Conservation (phyloP, 2,888 invertebrate species). For the Elmis aenea region DNA sequence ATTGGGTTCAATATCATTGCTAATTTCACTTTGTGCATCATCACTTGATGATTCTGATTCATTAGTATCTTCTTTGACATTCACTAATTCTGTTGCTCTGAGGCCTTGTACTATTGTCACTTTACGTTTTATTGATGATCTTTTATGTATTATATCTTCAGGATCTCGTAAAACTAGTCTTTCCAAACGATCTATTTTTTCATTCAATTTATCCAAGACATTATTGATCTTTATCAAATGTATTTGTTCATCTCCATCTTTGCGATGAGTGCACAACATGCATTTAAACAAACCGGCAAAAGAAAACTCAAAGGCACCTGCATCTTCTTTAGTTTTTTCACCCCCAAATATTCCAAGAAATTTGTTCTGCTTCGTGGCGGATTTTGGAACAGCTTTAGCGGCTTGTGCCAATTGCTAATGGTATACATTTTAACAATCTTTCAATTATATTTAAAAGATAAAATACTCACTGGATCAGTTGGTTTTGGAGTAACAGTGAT, state of each 20-base stretch:
- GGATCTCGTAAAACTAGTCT: constrained; percentile 7
- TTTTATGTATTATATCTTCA: constrained; percentile 1
- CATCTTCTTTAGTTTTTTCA: constrained; percentile 36
- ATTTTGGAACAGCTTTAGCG: constrained; percentile 56
- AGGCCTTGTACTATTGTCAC: constrained; percentile 27
- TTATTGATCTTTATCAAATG: constrained; percentile 39
- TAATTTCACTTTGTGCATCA: constrained; percentile 55
- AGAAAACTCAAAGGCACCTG: constrained; percentile 51
- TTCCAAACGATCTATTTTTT: constrained; percentile 9
- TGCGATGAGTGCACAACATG: constrained; percentile 49
- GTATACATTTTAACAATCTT: no score
- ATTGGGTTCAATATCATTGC: constrained; percentile 34
- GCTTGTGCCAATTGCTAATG: constrained; percentile 6
- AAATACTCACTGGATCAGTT: constrained; percentile 22
- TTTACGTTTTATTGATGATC: constrained; percentile 30
- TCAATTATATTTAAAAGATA: not conserved
- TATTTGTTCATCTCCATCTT: constrained; percentile 44
- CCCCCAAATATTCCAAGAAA: constrained; percentile 37
- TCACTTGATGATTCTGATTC: constrained; percentile 51
- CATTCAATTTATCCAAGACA: constrained; percentile 15
- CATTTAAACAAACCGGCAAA: constrained; percentile 53
- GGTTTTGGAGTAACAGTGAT: constrained; percentile 45
- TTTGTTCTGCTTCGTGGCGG: no score
- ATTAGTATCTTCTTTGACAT: constrained; percentile 9
- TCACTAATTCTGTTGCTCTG: constrained; percentile 25